Percentiles rank a stretch among this genome's conserved stretches.
phyloP scores from a whole-genome alignment of 2,797 vertebrate species.

The Danio kyathit region DNA sequence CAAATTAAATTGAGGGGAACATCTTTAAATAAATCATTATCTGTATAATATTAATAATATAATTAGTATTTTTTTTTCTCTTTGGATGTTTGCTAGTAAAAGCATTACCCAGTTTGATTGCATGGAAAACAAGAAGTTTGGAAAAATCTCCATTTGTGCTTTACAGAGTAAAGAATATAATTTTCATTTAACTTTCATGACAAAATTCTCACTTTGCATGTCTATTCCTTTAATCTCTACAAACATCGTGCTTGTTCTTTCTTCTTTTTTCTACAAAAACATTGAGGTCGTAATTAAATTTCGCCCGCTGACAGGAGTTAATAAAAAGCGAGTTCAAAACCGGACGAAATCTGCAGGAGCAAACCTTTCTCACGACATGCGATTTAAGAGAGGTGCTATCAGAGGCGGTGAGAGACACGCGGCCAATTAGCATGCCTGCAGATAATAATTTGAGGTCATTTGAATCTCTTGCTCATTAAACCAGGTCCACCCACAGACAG shows the following conservation, averaged over 20 bases:
- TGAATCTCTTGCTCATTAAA: conserved; percentile 59
- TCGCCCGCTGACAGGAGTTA: conserved; percentile 37
- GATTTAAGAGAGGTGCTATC: conserved; percentile 39
- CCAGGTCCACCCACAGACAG: conserved; percentile 45
- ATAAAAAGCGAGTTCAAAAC: conserved; percentile 38
- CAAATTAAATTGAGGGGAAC: not conserved
- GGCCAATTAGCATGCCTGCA: conserved; percentile 54
- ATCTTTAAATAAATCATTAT: not conserved
- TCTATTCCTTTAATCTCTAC: not conserved
- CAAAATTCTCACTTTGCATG: not conserved
- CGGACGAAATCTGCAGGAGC: conserved; percentile 26
- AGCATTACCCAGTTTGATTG: not conserved
- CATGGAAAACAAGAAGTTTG: not conserved
- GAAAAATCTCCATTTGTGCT: conserved; percentile 3
- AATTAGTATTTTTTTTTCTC: not conserved
- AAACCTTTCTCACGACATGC: conserved; percentile 33
- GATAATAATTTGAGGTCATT: conserved; percentile 59
- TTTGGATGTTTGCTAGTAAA: not conserved
- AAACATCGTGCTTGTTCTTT: conserved; percentile 5
- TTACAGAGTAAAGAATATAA: not conserved
- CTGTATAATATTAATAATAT: not conserved
- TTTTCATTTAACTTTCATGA: not conserved
- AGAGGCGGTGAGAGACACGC: conserved; percentile 23
- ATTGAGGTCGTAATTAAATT: conserved; percentile 46
- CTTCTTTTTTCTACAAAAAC: conserved; percentile 9